Base-by-base conservation (phyloP, 2,888 invertebrate species). In the Drosophila prolongata region DNA sequence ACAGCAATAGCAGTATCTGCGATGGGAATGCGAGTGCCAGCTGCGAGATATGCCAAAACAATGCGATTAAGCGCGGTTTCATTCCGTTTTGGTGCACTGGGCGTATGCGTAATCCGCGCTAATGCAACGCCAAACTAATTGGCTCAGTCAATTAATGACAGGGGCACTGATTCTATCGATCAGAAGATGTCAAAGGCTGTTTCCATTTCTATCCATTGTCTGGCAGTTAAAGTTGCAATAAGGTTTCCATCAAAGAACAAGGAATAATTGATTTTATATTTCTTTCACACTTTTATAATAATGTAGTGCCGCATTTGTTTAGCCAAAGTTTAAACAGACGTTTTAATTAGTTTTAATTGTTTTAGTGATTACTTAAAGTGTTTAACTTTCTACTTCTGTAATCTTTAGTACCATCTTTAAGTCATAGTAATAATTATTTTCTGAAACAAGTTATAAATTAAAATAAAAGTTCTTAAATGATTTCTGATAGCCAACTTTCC, bases 41-140 rank as follows among this genome's bases (percentile, higher is more conserved):
- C 55, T 71, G 68, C 68, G n/a, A 68, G 59, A 68, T 59, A 59
- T 46, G 34, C 46, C 50, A 38, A 70, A 71, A 71, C 70, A 68
- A 58, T 54, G 68, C 59, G 49, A 52, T 57, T 60, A 58, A 58
- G 37, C 57, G 11, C 49, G 55, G 55, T 66, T 64, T 57, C 62
- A 69, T 72, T 56, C 37, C 52, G 46, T 14, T 14, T 50, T 47
- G 59, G 59, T 47, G 34, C 37, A 71, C 71, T 46, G 16, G 68
- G 67, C 73, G 67, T 61, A 73, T 73, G 52, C 74, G 74, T 61
- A 74, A 74, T 74, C 46, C 61, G 37, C 54, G 50, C 47, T 68
- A 68, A 74, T 74, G 61, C 74, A 61, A 35, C 57, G 35, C 44
- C 40, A 50, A 68, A 24, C 61, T 61, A 74, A 68, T 74, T 73